A percentile compares a stretch with the other conserved stretches of the same genome.
Conservation (phyloP, 2,888 invertebrate genomes). For the Pyralis farinalis region DNA sequence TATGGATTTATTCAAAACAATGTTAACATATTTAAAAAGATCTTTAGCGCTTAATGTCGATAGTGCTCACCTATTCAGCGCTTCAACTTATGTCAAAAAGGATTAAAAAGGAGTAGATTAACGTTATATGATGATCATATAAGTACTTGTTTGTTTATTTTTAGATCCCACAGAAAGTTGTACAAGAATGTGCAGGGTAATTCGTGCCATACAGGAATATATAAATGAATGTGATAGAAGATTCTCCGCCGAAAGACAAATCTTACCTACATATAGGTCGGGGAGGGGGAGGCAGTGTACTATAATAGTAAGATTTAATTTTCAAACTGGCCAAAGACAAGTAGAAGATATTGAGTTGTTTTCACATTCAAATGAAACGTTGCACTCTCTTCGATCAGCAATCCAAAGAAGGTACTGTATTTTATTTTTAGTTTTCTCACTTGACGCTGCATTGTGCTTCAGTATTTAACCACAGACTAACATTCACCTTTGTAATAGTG, state of each 20-base stretch:
- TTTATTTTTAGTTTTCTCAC: constrained; percentile 10
- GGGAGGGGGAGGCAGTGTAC: constrained; percentile 94
- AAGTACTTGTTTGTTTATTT: neutral
- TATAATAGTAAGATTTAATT: constrained; percentile 88
- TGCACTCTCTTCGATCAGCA: constrained; percentile 90
- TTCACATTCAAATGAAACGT: constrained; percentile 96
- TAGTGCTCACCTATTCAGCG: no score
- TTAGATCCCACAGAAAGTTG: constrained; percentile 65
- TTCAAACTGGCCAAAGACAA: constrained; percentile 93
- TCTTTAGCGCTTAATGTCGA: no score
- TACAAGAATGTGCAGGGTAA: constrained; percentile 92
- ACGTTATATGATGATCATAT: neutral
- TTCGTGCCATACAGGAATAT: constrained; percentile 97
- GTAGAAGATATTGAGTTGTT: constrained; percentile 95
- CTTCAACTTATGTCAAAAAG: no score
- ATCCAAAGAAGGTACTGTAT: constrained; percentile 82
- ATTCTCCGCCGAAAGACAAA: constrained; percentile 92
- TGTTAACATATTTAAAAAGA: no score
- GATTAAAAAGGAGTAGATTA: neutral
- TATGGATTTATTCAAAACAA: no score
- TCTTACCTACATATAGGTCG: constrained; percentile 94
- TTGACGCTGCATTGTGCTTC: no score
- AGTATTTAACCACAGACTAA: no score
- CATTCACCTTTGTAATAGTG: no score
- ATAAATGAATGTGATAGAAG: constrained; percentile 96